These are phyloP conservation scores for Drosophila mercatorum DNA, from an alignment of 2,888 invertebrate genomes.

Conservation along the genomic window DNA sequence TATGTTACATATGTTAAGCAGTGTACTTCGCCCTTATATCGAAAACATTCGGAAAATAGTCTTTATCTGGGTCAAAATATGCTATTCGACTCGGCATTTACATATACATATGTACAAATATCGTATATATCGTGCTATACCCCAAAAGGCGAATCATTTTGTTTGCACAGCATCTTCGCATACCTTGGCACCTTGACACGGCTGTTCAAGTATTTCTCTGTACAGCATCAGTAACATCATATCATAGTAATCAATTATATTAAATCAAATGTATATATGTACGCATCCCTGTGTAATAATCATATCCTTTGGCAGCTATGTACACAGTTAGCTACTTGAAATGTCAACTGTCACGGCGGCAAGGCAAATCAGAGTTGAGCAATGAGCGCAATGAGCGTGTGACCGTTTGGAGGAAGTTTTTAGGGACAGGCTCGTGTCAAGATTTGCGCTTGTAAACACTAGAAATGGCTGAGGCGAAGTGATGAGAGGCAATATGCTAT, in stretches of 20 bases:
- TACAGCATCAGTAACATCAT: too few relatives aligned
- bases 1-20: too few relatives aligned
- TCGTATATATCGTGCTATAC: too few relatives aligned
- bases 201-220: background rate
- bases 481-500: conserved; percentile 16
- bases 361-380: conserved; percentile 64
- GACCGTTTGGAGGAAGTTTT: conserved; percentile 21
- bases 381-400: conserved; percentile 50
- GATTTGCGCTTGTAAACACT: conserved; percentile 76
- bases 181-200: too few relatives aligned
- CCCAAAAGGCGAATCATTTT: too few relatives aligned
- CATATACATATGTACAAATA: too few relatives aligned
- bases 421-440: conserved; percentile 52
- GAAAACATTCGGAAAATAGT: too few relatives aligned
- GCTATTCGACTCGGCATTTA: too few relatives aligned
- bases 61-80: too few relatives aligned
- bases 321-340: conserved; percentile 63
- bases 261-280: conserved; percentile 11
- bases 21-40: too few relatives aligned
- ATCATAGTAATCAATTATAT: conserved; percentile 1
- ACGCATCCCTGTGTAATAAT: conserved; percentile 29
- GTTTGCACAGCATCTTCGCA: too few relatives aligned
- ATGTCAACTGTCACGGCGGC: conserved; percentile 70
- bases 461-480: conserved; percentile 51
- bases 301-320: conserved; percentile 46